Conservation (phyloP, 2,888 invertebrate species). For the Eristalis pertinax region DNA sequence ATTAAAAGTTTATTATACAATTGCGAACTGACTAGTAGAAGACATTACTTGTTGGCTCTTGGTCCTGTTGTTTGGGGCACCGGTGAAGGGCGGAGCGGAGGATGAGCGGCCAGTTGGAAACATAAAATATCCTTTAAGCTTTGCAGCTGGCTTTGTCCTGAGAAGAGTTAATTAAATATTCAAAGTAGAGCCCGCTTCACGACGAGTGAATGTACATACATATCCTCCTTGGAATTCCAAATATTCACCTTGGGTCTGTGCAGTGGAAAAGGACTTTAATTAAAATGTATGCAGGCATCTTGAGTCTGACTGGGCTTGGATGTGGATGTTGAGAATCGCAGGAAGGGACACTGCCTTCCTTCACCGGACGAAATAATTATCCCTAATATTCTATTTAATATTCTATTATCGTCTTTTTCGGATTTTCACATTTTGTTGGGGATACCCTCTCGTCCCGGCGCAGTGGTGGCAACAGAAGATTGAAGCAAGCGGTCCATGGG, state of each 20-base stretch:
- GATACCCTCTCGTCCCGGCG: neutral
- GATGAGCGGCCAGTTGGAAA: neutral
- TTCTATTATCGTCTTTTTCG: conserved; percentile 35
- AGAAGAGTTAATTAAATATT: conserved; percentile 40
- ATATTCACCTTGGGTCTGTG: conserved; percentile 15
- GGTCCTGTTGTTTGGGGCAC: neutral
- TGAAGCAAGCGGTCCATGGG: neutral
- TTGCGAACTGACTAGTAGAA: conserved; percentile 8
- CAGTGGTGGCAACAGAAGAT: neutral
- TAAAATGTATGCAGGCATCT: conserved; percentile 45
- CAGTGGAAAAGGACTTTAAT: conserved; percentile 48
- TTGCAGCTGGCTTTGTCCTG: conserved; percentile 4
- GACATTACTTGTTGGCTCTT: neutral
- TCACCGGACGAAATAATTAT: conserved; percentile 30
- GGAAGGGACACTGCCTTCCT: neutral
- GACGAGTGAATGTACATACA: neutral
- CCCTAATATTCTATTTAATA: conserved; percentile 35
- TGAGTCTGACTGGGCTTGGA: neutral
- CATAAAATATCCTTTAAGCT: conserved; percentile 15
- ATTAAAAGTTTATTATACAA: conserved; percentile 37
- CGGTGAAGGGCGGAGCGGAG: neutral
- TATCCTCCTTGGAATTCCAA: neutral
- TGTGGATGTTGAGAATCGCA: neutral
- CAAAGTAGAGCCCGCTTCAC: conserved; percentile 3
- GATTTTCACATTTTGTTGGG: conserved; percentile 11